Base-by-base conservation (phyloP, 2,888 invertebrate genomes). In the Nomada fabriciana region DNA sequence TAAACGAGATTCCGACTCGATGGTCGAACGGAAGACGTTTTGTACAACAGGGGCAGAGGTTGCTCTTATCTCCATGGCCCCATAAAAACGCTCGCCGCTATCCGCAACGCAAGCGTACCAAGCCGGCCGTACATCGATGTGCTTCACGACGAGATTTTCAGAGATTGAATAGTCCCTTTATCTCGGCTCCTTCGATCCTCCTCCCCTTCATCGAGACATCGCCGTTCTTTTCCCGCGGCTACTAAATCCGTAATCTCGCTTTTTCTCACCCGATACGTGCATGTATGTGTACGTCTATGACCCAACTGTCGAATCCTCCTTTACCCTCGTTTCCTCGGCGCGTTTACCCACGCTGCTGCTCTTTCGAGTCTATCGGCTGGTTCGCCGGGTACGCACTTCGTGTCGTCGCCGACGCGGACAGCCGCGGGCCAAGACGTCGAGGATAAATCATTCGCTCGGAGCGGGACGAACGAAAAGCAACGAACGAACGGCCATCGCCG, bases 21-120 rank as follows among this genome's bases (percentile, higher is more conserved):
- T 76, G 82, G 84, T 77, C 85, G 88, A 90, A 82, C 90, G 91
- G 90, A 92, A 91, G 91, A 92, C 88, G 89, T 90, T 91, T 91
- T 87, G 86, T 89, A 86, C 86, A 83, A 75, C 82, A 86, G 84
- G 90, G 89, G 82, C 91, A 91, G 84, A 91, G 92, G 91, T 91
- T 89, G 84, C 68, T 69, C 83, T 91, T 91, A 91, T 91, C 92
- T 91, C 70, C 72, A 76, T 80, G 83, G 80, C 85, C 87, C 85
- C 86, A 92, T 90, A 91, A 92, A 92, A 92, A 91, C 90, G 89
- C 68, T 87, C 89, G 91, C 91, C 90, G 91, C 92, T 91, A 90
- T 89, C 89, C 87, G 78, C 86, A 82, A 88, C 83, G 84, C 60
- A 69, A 86, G 73, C 83, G 71, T 7, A 73, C 76, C 80, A 68